phyloP scores from a whole-genome alignment of 2,113 vertebrate genomes.

The Aplodontia rufa region DNA sequence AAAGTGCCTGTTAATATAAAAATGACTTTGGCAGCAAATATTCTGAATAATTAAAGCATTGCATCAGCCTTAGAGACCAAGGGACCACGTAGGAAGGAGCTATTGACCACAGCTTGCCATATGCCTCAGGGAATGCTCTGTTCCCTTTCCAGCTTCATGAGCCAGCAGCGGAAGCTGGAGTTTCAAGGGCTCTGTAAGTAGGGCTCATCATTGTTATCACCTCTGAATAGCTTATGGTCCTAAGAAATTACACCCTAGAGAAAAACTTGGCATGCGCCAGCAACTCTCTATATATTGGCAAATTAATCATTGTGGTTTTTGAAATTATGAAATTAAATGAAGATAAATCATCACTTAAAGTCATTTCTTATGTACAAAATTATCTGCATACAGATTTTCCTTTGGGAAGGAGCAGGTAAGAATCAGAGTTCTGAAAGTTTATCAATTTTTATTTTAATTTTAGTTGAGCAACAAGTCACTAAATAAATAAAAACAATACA shows the following conservation, averaged over 20 bases:
- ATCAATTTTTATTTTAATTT: neutral
- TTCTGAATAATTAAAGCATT: constrained; percentile 52
- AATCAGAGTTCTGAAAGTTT: neutral
- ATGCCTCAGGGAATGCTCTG: neutral
- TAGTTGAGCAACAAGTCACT: neutral
- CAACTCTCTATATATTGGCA: neutral
- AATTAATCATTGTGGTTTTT: neutral
- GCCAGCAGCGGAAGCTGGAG: neutral
- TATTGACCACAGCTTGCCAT: neutral
- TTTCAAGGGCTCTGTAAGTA: neutral
- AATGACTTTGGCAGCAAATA: neutral
- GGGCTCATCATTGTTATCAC: neutral
- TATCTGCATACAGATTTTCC: neutral
- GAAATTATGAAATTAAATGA: neutral
- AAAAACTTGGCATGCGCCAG: neutral
- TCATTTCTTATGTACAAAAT: neutral
- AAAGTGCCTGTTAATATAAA: neutral
- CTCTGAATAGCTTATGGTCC: neutral
- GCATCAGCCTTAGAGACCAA: constrained; percentile 29
- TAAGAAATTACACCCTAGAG: neutral
- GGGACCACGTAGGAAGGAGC: neutral
- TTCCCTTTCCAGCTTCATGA: neutral
- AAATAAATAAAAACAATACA: neutral
- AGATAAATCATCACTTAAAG: neutral
- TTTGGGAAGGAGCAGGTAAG: neutral